Base-by-base conservation (phyloP, 2,888 invertebrate species). In the Pharmacophagus antenor region DNA sequence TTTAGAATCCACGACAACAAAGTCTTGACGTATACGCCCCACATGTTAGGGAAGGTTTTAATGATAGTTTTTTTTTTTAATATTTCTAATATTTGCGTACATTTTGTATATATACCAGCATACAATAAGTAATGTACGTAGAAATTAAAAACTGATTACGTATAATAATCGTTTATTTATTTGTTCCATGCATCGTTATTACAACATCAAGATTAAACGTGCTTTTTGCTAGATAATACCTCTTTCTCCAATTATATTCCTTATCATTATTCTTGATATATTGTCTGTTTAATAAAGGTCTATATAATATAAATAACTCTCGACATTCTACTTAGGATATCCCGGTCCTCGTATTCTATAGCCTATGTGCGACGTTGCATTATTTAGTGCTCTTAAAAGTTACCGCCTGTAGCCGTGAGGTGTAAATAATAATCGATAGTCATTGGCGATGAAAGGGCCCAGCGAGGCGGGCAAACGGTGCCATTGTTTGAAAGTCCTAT, bases 401-500 rank as follows among this genome's bases (percentile, higher is more conserved):
- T 21, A 23, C 47, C 23, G 18, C 52, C 22, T 37, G 47, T 18
- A 47, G 46, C 52, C 25, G 18, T 42, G 23, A 54, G 53, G 48
- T 54, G 44, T 55, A 46, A 54, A 59, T 42, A 58, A 52, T 51
- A 27, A 50, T 60, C 55, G 55, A 60, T 50, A 60, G 50, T 46
- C 42, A 27, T 46, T 46, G 47, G 7, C 48, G 50, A 62, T 56
- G 46, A 31, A 20, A 48, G 52, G 47, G 56, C 51, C 23, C 47
- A 53, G 47, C 56, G 56, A 51, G 44, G 44, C 46, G 44, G 41
- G 58, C 41, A 53, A 48, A 25, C 53, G 53, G 20, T 51, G 25
- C 51, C 51, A 56, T 61, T 61, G 60, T 61, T 61, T 46, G 47
- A 56, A 59, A 60, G 56, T 64, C 62, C 56, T 64, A 53, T 52